These are phyloP conservation scores for Andrena cerasifolii DNA, from an alignment of 1,140 invertebrate genomes.

Conservation along the genomic window DNA sequence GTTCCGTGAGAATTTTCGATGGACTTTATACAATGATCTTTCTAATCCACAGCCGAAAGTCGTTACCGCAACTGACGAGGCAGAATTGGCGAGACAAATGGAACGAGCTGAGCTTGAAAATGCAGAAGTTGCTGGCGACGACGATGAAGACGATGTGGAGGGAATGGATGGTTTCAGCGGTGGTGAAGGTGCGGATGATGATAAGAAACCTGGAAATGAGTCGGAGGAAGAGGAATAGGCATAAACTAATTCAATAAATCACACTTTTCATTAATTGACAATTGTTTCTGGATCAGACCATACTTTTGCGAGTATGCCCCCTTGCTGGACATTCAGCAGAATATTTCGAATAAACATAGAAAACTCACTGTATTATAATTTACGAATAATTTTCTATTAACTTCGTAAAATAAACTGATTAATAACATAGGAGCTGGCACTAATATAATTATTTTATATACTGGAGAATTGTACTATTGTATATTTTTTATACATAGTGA, in stretches of 20 bases:
- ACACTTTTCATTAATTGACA: constrained; percentile 20
- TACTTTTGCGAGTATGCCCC: constrained; percentile 39
- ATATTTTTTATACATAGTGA: too few species aligned
- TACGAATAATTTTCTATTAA: constrained; percentile 61
- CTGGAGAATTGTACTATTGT: too few species aligned
- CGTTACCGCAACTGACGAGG: constrained; percentile 98
- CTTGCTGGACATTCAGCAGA: constrained; percentile 46
- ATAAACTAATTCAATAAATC: constrained; percentile 43
- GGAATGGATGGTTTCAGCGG: constrained; percentile 82
- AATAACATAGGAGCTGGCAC: too few species aligned
- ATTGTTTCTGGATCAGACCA: constrained; percentile 26
- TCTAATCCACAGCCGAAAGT: constrained; percentile 92
- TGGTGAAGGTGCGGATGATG: constrained; percentile 78
- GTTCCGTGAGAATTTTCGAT: background rate
- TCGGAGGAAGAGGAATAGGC: constrained; percentile 73
- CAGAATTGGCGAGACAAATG: constrained; percentile 95
- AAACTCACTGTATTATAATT: constrained; percentile 52
- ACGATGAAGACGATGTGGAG: constrained; percentile 92
- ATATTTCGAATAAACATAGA: constrained; percentile 67
- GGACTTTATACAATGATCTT: constrained; percentile 3
- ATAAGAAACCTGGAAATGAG: constrained; percentile 64
- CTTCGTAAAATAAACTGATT: constrained; percentile 58
- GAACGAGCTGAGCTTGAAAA: constrained; percentile 97
- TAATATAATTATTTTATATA: too few species aligned
- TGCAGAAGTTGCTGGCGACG: constrained; percentile 95